Evolutionary conservation across 2,888 invertebrate genomes (phyloP).

Genomic region (Ochropacha duplaris): DNA sequence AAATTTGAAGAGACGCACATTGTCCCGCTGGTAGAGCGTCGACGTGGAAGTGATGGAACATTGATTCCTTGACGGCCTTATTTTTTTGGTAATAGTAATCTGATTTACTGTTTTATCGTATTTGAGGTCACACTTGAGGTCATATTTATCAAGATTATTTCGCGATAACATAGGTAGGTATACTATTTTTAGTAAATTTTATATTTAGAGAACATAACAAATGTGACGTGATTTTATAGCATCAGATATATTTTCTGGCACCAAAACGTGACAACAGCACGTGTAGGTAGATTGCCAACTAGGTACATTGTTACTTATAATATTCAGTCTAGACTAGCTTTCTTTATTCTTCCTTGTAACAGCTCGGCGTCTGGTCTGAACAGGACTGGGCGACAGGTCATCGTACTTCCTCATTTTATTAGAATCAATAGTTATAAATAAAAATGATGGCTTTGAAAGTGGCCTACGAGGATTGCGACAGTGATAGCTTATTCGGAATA

Average conservation of each 20-base stretch:
- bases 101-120: too few species aligned
- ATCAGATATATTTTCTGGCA: conserved; percentile 41
- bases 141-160: too few species aligned
- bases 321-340: conserved; percentile 22
- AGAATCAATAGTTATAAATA: not conserved
- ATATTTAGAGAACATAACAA: not conserved
- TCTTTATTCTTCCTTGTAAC: conserved; percentile 43
- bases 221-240: conserved; percentile 31
- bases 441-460: conserved; percentile 10
- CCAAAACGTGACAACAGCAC: conserved; percentile 29
- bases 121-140: too few species aligned
- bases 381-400: conserved; percentile 33
- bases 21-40: too few species aligned
- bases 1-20: not conserved
- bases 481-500: not conserved
- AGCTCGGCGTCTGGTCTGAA: conserved; percentile 34
- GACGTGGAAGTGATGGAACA: too few species aligned
- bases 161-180: too few species aligned
- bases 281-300: conserved; percentile 45
- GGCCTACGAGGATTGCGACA: conserved; percentile 11
- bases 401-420: conserved; percentile 28
- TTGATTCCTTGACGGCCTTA: too few species aligned
- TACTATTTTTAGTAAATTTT: not conserved
- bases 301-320: conserved; percentile 25
- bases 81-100: too few species aligned